phyloP scores from a whole-genome alignment of 2,888 invertebrate species.

The Escarpia spicata region DNA sequence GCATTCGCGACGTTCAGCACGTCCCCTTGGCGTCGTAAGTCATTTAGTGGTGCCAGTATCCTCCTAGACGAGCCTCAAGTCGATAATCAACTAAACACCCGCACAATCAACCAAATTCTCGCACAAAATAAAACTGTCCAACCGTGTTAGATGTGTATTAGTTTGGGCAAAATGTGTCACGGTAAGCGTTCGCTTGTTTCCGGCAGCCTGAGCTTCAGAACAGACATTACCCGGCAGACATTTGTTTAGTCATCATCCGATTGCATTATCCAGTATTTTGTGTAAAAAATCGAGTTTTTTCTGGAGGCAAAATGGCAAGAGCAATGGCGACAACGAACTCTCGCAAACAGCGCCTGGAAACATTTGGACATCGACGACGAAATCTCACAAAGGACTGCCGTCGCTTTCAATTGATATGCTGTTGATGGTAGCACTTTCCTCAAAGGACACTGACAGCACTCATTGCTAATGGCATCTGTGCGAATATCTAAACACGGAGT shows the following conservation, averaged over 20 bases:
- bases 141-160: neutral
- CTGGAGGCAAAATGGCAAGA: neutral
- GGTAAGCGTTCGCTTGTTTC: neutral
- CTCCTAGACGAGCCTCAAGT: neutral
- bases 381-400: neutral
- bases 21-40: slow-evolving; percentile 2
- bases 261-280: neutral
- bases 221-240: neutral
- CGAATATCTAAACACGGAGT: slow-evolving; percentile 3
- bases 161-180: neutral
- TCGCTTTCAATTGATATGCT: neutral
- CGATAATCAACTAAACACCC: neutral
- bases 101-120: neutral
- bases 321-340: neutral
- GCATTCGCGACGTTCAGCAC: neutral
- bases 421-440: neutral
- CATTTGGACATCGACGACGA: neutral
- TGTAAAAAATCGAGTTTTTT: neutral
- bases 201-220: neutral
- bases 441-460: neutral
- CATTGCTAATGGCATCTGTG: neutral
- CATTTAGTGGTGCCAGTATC: neutral
- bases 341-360: neutral
- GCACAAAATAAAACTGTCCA: neutral
- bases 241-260: neutral